These are phyloP conservation scores for Diarsia rubi DNA, from an alignment of 2,888 invertebrate genomes.

Conservation along the genomic window DNA sequence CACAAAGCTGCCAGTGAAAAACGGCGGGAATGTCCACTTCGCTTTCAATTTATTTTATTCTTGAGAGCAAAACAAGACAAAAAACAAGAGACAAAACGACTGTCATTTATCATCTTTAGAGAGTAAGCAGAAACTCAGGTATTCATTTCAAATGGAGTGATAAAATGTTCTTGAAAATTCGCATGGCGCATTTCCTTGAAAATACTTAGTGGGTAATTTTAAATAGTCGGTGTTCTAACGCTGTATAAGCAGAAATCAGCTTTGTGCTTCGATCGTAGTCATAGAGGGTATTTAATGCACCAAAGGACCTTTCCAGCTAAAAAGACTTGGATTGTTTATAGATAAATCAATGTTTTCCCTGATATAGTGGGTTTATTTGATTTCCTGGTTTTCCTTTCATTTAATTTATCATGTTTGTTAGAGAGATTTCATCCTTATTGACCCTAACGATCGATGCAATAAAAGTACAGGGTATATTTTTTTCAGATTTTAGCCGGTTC, in stretches of 20 bases:
- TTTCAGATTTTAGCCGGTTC: too few relatives aligned
- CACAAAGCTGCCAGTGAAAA: neutral
- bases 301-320: neutral
- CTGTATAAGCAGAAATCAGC: too few relatives aligned
- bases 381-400: too few relatives aligned
- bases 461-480: too few relatives aligned
- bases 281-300: neutral
- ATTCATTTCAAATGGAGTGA: neutral
- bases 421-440: too few relatives aligned
- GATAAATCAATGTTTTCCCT: neutral
- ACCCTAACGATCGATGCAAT: too few relatives aligned
- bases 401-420: too few relatives aligned
- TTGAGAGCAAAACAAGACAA: neutral
- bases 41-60: constrained; percentile 12
- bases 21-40: neutral
- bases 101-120: constrained; percentile 7
- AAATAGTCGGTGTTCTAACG: neutral
- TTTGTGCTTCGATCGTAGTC: neutral
- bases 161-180: neutral
- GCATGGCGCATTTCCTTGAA: neutral
- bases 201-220: neutral
- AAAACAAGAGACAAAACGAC: constrained; percentile 2
- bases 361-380: neutral
- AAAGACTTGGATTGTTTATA: neutral
- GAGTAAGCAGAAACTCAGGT: neutral